A percentile compares a stretch with the other conserved stretches of the same genome.
These are phyloP conservation scores for Enchytraeus crypticus DNA, from an alignment of 2,888 invertebrate species.

Conservation along the genomic window DNA sequence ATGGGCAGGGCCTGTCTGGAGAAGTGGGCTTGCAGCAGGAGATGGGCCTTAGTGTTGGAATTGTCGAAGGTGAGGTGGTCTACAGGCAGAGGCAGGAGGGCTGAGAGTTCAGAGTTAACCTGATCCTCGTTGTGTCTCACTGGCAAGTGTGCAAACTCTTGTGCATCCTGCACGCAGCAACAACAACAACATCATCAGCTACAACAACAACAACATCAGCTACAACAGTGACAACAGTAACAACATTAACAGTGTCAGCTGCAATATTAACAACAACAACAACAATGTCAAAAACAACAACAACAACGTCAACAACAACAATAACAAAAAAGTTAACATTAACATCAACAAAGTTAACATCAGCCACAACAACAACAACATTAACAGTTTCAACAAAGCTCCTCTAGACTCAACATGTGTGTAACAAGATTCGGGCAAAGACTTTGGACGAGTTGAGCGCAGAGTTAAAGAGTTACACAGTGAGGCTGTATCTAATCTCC, in stretches of 20 bases:
- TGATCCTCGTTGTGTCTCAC: conserved; percentile 96
- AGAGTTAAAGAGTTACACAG: no score
- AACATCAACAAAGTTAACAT: no score
- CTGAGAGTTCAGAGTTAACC: conserved; percentile 76
- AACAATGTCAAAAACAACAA: no score
- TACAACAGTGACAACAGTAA: not conserved
- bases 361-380: no score
- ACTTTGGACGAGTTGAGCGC: no score
- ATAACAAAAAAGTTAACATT: not conserved
- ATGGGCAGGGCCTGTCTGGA: conserved; percentile 72
- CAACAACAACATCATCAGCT: no score
- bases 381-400: no score
- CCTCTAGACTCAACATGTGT: no score
- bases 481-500: no score
- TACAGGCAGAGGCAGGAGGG: conserved; percentile 64
- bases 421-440: no score
- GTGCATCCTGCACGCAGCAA: conserved; percentile 57
- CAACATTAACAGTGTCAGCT: not conserved
- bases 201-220: no score
- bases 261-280: no score
- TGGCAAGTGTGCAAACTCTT: conserved; percentile 84
- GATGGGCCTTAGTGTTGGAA: conserved; percentile 83
- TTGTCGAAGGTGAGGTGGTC: conserved; percentile 72
- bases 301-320: not conserved
- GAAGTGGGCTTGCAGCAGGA: conserved; percentile 88